Percentiles rank a stretch among this genome's conserved stretches.
Conservation (phyloP, 2,888 invertebrate genomes). For the Trimorus sp. region DNA sequence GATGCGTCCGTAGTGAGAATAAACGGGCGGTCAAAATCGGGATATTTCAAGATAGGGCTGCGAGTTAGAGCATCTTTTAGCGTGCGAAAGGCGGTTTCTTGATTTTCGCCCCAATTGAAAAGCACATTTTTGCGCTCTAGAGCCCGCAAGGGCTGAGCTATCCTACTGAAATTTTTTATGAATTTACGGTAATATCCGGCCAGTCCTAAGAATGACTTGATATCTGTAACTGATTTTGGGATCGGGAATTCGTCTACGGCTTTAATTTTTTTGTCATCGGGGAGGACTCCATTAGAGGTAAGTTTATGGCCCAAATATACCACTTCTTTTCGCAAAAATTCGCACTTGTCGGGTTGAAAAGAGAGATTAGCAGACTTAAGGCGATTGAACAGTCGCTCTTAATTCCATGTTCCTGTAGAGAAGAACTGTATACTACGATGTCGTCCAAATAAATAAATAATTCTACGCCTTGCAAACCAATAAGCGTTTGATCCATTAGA, state of each 20-base stretch:
- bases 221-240: neutral
- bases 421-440: conserved; percentile 18
- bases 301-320: conserved; percentile 69
- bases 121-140: neutral
- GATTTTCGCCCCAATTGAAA: neutral
- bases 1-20: conserved; percentile 61
- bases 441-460: conserved; percentile 8
- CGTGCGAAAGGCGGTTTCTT: neutral
- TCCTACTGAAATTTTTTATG: conserved; percentile 20
- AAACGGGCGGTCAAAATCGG: conserved; percentile 48
- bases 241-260: conserved; percentile 5
- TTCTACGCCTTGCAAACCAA: conserved; percentile 7
- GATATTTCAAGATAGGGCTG: conserved; percentile 50
- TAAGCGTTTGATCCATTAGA: neutral
- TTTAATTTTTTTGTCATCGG: conserved; percentile 2
- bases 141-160: conserved; percentile 1
- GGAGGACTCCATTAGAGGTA: conserved; percentile 66
- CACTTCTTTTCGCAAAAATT: conserved; percentile 71
- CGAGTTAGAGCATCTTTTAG: neutral
- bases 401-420: conserved; percentile 46
- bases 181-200: conserved; percentile 24
- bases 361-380: conserved; percentile 59
- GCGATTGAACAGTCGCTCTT: conserved; percentile 56
- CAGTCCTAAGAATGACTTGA: conserved; percentile 29
- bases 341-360: conserved; percentile 67